These are phyloP conservation scores for Argyrosomus regius DNA, from an alignment of 2,797 vertebrate genomes.

Conservation along the genomic window DNA sequence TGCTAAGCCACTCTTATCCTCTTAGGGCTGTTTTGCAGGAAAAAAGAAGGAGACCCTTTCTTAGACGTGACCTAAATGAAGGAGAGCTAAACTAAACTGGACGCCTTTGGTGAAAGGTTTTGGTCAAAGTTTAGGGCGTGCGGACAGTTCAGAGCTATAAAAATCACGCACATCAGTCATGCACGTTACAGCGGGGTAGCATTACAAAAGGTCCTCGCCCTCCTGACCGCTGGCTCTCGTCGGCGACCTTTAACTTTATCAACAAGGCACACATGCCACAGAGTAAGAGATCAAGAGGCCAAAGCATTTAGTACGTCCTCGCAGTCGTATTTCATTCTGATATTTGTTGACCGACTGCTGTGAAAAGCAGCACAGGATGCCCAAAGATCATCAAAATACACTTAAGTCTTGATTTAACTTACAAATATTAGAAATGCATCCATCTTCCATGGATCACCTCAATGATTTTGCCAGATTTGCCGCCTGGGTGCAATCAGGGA, in stretches of 20 bases:
- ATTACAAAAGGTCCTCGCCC: constrained; percentile 68
- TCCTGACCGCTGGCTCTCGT: constrained; percentile 55
- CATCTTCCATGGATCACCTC: background rate
- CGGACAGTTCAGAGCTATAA: constrained; percentile 59
- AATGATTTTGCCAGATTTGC: background rate
- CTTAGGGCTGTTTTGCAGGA: constrained; percentile 72
- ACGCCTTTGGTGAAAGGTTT: constrained; percentile 20
- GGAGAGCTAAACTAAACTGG: constrained; percentile 1
- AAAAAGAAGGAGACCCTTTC: constrained; percentile 65
- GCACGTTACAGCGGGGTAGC: constrained; percentile 61
- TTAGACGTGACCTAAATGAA: constrained; percentile 62
- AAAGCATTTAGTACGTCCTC: constrained; percentile 30
- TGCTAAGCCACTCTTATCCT: constrained; percentile 76
- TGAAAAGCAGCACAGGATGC: background rate
- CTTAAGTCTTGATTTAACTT: background rate
- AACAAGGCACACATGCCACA: constrained; percentile 69
- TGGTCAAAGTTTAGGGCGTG: constrained; percentile 6
- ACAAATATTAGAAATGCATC: background rate
- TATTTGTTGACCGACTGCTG: constrained; percentile 37
- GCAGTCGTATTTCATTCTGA: constrained; percentile 55
- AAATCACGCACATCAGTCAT: constrained; percentile 64
- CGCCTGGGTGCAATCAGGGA: background rate
- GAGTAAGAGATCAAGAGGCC: constrained; percentile 51
- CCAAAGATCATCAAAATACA: background rate
- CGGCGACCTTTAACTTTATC: constrained; percentile 69